phyloP scores from a whole-genome alignment of 1,140 invertebrate genomes.

The Dinoponera quadriceps region DNA sequence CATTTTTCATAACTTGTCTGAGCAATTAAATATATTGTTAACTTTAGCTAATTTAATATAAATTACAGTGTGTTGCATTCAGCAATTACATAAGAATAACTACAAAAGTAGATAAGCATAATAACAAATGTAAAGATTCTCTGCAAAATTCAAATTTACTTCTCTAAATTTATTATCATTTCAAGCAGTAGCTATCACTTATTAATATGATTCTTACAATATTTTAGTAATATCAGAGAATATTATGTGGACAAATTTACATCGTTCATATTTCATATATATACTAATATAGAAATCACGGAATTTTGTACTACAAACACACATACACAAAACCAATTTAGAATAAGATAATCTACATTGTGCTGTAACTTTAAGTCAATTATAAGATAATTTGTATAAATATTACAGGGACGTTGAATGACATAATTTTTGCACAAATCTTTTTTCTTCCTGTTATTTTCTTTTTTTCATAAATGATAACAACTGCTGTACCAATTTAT shows the following conservation, averaged over 20 bases:
- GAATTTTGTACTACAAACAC: neutral
- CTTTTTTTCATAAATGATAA: neutral
- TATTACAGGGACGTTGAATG: no score
- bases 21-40: constrained; percentile 10
- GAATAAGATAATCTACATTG: no score
- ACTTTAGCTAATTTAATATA: neutral
- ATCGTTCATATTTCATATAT: neutral
- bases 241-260: neutral
- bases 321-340: neutral
- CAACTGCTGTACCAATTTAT: constrained; percentile 38
- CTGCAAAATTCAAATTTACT: neutral
- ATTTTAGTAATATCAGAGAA: constrained; percentile 26
- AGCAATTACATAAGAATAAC: neutral
- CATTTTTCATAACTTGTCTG: neutral
- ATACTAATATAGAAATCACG: neutral
- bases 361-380: no score
- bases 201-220: neutral
- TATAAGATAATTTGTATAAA: no score
- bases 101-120: neutral
- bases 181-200: no score
- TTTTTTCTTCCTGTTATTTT: neutral
- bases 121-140: neutral
- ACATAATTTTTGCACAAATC: neutral
- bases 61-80: neutral
- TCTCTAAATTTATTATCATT: no score